Base-by-base conservation (phyloP, 2,797 vertebrate species). In the Paratrypauchen microcephalus region DNA sequence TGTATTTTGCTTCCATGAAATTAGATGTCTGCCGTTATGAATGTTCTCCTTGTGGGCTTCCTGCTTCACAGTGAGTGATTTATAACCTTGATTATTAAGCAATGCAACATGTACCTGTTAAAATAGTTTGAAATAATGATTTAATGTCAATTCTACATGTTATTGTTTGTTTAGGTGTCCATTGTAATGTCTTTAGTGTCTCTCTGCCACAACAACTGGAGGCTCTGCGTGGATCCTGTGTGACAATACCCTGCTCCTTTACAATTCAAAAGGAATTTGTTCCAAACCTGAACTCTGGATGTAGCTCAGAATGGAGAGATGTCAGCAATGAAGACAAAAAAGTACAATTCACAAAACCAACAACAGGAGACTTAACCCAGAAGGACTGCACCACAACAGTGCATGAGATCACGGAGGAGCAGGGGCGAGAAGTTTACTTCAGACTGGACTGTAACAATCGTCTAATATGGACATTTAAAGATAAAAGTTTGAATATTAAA, bases 191-290 rank as follows among this genome's bases (percentile, higher is more conserved):
- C 1, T 83, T 8, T 6, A 0, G 13, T 0, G 0, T 13, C 6
- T n/a, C 0, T 0, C 0, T 78, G 6, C 75, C 77, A 0, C 0
- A 62, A 4, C 63, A 19, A 18, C 48, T 84, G 13, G 15, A 68
- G 2, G 78, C 28, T 52, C 4, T 79, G n/a, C 57, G 0, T 5
- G 81, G 79, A 75, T 86, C 79, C 66, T 84, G 78, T 79, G 65
- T 84, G 70, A 78, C 71, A 61, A 81, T 85, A 55, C 81, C 76
- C 61, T 86, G 86, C 66, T 76, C 63, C 26, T 86, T 86, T 66
- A n/a, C 47, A 0, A 6, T 81, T 1, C 0, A 6, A 59, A 19
- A 0, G 13, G 0, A 0, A 57, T 0, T 64, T n/a, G n/a, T n/a
- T n/a, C n/a, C n/a, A n/a, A n/a, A n/a, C n/a, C n/a, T 86, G 19